phyloP scores from a whole-genome alignment of 2,113 vertebrate genomes.

The Telmatochromis brachygnathus region DNA sequence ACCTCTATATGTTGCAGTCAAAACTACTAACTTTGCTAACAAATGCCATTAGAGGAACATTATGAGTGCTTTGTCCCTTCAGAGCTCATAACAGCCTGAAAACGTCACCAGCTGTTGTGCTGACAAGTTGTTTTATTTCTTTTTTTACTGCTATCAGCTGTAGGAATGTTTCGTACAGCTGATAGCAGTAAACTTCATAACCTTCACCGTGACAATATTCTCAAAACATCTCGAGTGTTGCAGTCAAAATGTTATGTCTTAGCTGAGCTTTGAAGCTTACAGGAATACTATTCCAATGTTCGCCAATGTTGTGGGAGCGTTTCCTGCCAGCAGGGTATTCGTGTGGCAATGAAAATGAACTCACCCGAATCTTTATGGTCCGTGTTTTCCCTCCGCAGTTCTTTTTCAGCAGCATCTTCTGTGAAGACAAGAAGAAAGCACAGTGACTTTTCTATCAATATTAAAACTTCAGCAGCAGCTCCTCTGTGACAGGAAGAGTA shows the following conservation, averaged over 20 bases:
- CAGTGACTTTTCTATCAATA: neutral
- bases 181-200: neutral
- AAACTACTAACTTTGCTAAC: neutral
- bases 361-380: slow-evolving; percentile 84
- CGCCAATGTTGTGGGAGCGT: neutral
- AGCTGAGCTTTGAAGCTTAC: neutral
- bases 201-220: neutral
- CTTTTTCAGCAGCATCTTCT: slow-evolving; percentile 92
- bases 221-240: neutral
- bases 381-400: slow-evolving; percentile 82
- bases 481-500: neutral
- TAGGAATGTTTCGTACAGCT: neutral
- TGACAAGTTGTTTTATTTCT: neutral
- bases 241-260: neutral
- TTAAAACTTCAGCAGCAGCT: neutral
- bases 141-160: neutral
- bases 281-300: neutral
- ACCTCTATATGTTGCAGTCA: neutral
- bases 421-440: slow-evolving; percentile 59
- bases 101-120: neutral
- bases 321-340: neutral
- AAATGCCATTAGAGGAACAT: neutral
- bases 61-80: neutral
- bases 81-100: neutral
- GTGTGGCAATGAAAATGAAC: slow-evolving; percentile 36